phyloP scores from a whole-genome alignment of 2,888 invertebrate species.

The Troides helena region DNA sequence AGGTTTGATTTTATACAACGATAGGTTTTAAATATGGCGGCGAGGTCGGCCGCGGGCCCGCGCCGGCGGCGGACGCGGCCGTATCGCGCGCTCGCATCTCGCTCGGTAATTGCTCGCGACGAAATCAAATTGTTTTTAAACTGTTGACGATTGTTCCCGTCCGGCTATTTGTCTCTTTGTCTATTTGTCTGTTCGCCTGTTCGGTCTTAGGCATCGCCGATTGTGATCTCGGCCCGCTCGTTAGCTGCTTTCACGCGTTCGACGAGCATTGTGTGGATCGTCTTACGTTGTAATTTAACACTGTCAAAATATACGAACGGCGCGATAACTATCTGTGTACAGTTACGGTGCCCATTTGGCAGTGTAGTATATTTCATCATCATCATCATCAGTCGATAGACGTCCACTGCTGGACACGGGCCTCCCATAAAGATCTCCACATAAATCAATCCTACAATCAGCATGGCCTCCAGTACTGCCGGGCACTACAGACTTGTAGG shows the following conservation, averaged over 20 bases:
- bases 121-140: constrained; percentile 76
- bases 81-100: constrained; percentile 67
- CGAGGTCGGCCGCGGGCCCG: constrained; percentile 62
- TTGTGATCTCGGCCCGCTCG: constrained; percentile 56
- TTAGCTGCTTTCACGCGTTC: constrained; percentile 58
- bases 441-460: too few species aligned
- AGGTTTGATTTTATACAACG: constrained; percentile 72
- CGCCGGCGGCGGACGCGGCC: constrained; percentile 76
- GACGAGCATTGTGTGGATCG: constrained; percentile 25
- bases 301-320: constrained; percentile 19
- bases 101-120: constrained; percentile 72
- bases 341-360: too few species aligned
- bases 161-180: constrained; percentile 73
- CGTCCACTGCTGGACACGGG: too few species aligned
- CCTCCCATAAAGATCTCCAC: too few species aligned
- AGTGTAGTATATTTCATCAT: neutral
- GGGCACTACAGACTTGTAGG: too few species aligned
- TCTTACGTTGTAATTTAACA: constrained; percentile 23
- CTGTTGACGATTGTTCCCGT: constrained; percentile 74
- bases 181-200: too few species aligned
- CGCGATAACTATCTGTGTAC: too few species aligned
- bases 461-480: too few species aligned
- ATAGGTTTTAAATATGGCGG: constrained; percentile 60
- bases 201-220: constrained; percentile 57
- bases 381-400: neutral